Percentiles rank a stretch among this genome's conserved stretches.
phyloP scores from a whole-genome alignment of 2,888 invertebrate species.

The Melanchra persicariae region DNA sequence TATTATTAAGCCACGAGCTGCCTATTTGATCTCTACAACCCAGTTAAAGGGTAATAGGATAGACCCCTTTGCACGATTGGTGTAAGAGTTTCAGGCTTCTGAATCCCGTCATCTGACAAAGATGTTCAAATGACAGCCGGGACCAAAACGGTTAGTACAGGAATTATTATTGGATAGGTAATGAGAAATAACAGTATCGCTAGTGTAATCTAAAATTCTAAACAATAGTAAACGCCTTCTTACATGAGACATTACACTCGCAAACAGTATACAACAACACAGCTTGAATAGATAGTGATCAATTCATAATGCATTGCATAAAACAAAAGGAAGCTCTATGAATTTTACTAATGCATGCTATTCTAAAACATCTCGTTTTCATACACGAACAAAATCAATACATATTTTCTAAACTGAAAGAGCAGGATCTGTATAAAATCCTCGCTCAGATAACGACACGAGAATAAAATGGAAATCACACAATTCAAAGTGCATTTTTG shows the following conservation, averaged over 20 bases:
- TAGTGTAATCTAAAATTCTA: neutral
- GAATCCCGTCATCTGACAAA: too few species aligned
- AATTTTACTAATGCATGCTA: conserved; percentile 28
- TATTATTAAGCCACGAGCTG: too few species aligned
- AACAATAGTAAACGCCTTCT: neutral
- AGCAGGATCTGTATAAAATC: conserved; percentile 5
- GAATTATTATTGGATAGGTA: too few species aligned
- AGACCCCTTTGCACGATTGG: too few species aligned
- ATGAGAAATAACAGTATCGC: neutral
- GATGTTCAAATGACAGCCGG: too few species aligned
- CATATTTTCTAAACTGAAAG: conserved; percentile 21
- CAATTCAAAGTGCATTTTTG: conserved; percentile 18
- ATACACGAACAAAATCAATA: neutral
- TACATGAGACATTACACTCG: neutral
- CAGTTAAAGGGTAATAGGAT: too few species aligned
- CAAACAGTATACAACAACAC: too few species aligned
- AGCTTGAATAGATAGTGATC: conserved; percentile 15
- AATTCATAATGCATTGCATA: conserved; percentile 15
- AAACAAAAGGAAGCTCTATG: conserved; percentile 18
- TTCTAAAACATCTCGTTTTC: conserved; percentile 6
- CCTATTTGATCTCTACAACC: too few species aligned
- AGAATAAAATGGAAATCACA: conserved; percentile 19
- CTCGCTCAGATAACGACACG: neutral
- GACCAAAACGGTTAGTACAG: too few species aligned
- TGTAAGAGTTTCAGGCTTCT: too few species aligned